These are phyloP conservation scores for Cremastobaeus sp. DNA, from an alignment of 2,888 invertebrate genomes.

Conservation along the genomic window DNA sequence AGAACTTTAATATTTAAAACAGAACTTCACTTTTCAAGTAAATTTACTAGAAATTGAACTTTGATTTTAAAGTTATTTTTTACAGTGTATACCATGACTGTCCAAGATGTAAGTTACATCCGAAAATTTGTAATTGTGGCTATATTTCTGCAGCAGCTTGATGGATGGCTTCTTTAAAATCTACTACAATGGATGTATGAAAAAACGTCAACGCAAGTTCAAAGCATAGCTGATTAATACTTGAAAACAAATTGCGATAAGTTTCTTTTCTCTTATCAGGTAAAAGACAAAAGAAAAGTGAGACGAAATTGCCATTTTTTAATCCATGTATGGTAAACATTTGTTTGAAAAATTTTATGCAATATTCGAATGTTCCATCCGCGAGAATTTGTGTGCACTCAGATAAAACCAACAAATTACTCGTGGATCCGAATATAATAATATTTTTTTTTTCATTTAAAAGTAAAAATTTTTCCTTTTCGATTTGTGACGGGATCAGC, in stretches of 20 bases:
- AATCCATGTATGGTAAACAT: not conserved
- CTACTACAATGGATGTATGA: not conserved
- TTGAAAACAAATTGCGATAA: not conserved
- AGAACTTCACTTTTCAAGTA: too few relatives aligned
- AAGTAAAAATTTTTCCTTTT: not conserved
- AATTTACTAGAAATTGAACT: too few relatives aligned
- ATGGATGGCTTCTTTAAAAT: not conserved
- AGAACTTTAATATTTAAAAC: too few relatives aligned
- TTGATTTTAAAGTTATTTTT: too few relatives aligned
- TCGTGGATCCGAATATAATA: not conserved
- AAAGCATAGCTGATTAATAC: not conserved
- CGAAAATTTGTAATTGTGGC: not conserved
- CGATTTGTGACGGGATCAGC: not conserved
- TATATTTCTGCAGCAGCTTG: not conserved
- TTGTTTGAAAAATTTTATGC: constrained; percentile 2
- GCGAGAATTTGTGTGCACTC: not conserved
- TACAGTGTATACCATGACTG: constrained; percentile 2
- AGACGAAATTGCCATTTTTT: not conserved
- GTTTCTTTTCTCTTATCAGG: not conserved
- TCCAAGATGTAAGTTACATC: not conserved
- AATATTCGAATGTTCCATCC: constrained; percentile 3
- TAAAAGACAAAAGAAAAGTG: not conserved
- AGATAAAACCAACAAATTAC: not conserved
- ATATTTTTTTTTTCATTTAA: constrained; percentile 3
- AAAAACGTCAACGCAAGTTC: not conserved